Percentiles rank a stretch among this genome's conserved stretches.
phyloP scores from a whole-genome alignment of 2,797 vertebrate species.

The Clarias platycephalus region DNA sequence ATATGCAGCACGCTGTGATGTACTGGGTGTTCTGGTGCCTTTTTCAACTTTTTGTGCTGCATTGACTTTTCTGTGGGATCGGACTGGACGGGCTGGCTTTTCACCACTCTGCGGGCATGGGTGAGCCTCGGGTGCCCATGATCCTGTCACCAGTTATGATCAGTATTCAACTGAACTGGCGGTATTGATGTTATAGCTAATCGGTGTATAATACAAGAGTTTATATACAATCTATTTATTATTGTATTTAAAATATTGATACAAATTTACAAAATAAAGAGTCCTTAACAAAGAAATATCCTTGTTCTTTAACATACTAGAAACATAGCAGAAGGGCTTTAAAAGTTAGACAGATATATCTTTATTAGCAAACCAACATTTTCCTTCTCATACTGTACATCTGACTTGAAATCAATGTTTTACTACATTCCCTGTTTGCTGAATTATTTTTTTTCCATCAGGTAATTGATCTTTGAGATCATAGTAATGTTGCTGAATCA shows the following conservation, averaged over 20 bases:
- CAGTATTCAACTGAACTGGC: too few species aligned
- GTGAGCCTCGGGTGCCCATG: too few species aligned
- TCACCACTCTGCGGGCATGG: too few species aligned
- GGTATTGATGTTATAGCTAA: too few species aligned
- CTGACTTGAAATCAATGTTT: conserved; percentile 3
- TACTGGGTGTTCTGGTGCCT: too few species aligned
- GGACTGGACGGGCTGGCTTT: too few species aligned
- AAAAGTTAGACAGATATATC: neutral
- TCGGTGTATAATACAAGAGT: neutral
- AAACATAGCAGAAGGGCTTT: neutral
- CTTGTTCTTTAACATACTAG: neutral
- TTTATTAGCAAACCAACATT: neutral
- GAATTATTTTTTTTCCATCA: neutral
- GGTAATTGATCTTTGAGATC: neutral
- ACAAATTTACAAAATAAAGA: neutral
- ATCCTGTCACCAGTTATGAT: too few species aligned
- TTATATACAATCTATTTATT: neutral
- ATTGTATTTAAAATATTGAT: neutral
- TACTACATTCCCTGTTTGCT: neutral
- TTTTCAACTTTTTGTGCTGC: too few species aligned
- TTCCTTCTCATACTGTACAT: neutral
- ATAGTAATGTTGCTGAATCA: neutral
- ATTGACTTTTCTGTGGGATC: too few species aligned
- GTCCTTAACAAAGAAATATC: neutral
- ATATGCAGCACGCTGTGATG: too few species aligned